Conservation (phyloP, 2,888 invertebrate genomes). For the Linyphia triangularis region DNA sequence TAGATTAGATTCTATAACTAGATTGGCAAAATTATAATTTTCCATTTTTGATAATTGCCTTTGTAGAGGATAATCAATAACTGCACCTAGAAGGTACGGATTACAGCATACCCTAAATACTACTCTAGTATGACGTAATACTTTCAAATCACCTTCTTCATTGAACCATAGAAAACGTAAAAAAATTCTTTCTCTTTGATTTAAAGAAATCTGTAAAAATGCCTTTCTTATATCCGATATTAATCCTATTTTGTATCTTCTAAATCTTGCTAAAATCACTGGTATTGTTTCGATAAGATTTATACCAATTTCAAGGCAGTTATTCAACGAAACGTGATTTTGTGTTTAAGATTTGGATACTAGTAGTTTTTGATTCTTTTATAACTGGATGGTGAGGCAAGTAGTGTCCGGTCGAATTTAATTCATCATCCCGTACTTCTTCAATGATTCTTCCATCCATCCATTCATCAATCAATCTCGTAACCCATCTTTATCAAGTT, state of each 20-base stretch:
- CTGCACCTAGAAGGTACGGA: constrained; percentile 8
- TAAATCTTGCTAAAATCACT: not conserved
- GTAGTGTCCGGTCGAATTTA: no score
- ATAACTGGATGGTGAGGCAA: not conserved
- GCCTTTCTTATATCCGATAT: constrained; percentile 21
- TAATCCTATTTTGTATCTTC: not conserved
- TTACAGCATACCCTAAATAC: not conserved
- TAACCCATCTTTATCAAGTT: no score
- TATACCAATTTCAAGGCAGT: constrained; percentile 21
- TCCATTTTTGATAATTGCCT: no score
- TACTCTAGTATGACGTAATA: not conserved
- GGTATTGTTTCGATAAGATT: constrained; percentile 28
- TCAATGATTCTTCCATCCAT: no score
- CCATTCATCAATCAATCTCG: no score
- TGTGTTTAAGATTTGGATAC: constrained; percentile 1
- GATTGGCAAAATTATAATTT: no score
- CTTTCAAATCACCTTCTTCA: not conserved
- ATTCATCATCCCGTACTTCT: no score
- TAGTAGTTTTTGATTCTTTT: not conserved
- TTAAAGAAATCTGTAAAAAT: constrained; percentile 23
- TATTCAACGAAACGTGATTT: constrained; percentile 8
- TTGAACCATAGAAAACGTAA: constrained; percentile 16
- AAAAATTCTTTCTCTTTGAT: constrained; percentile 12
- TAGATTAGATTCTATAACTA: no score
- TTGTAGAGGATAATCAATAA: not conserved